These are phyloP conservation scores for cat (Felis catus) DNA, from an alignment of 2,113 vertebrate species.

Conservation along the genomic window F.catus_Fca126_mat1.0 CM031423.1:7565501-7566000, in stretches of 20 bases:
- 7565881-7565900: slow-evolving; percentile 87
- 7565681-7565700: not conserved
- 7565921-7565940: slow-evolving; percentile 95
- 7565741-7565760: not conserved
- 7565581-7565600: not conserved
- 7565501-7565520: rapidly evolving
- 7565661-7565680: not conserved
- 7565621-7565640: not conserved
- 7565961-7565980: not conserved
- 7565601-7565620: rapidly evolving
- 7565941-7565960: slow-evolving; percentile 88
- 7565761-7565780: rapidly evolving
- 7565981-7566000: not conserved
- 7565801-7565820: slow-evolving; percentile 94
- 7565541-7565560: rapidly evolving
- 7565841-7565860: slow-evolving; percentile 90
- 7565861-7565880: slow-evolving; percentile 87
- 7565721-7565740: not conserved
- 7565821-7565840: slow-evolving; percentile 94
- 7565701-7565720: not conserved
- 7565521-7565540: not conserved
- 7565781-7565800: slow-evolving; percentile 65
- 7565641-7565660: not conserved
- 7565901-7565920: slow-evolving; percentile 89
- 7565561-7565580: not conserved